These are phyloP conservation scores for Cairina moschata DNA, from an alignment of 2,113 vertebrate species.

Conservation along the genomic window DNA sequence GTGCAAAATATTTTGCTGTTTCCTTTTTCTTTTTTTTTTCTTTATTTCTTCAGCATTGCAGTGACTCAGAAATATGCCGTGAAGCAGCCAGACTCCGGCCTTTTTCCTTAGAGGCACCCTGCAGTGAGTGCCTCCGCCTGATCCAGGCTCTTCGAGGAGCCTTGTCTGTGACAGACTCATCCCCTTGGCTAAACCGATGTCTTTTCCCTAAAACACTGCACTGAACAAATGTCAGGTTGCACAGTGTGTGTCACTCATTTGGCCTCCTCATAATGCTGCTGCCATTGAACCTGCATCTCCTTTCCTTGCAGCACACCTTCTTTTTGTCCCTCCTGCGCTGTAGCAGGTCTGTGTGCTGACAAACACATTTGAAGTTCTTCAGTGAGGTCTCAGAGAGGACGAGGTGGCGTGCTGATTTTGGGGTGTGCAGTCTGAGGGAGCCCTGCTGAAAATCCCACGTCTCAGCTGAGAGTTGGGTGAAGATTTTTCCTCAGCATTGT, in stretches of 20 bases:
- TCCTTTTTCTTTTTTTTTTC: background rate
- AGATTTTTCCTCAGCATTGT: background rate
- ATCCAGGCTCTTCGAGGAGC: background rate
- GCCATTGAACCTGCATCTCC: background rate
- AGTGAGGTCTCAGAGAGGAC: background rate
- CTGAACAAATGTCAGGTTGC: background rate
- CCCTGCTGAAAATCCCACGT: background rate
- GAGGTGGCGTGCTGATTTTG: background rate
- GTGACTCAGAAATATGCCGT: background rate
- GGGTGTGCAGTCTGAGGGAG: background rate
- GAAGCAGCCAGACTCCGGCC: background rate
- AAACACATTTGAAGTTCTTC: background rate
- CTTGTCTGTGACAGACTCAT: background rate
- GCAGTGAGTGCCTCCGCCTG: background rate
- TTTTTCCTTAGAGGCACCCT: background rate
- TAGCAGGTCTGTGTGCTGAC: background rate
- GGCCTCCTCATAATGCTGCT: background rate
- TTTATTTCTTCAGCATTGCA: background rate
- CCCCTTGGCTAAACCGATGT: background rate
- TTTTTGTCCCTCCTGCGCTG: background rate
- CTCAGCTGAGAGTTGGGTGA: background rate
- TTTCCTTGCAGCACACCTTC: background rate
- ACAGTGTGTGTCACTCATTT: background rate
- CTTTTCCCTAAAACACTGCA: background rate
- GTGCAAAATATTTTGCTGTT: background rate